phyloP scores from a whole-genome alignment of 2,113 vertebrate genomes.

The Pseudopodoces humilis region DNA sequence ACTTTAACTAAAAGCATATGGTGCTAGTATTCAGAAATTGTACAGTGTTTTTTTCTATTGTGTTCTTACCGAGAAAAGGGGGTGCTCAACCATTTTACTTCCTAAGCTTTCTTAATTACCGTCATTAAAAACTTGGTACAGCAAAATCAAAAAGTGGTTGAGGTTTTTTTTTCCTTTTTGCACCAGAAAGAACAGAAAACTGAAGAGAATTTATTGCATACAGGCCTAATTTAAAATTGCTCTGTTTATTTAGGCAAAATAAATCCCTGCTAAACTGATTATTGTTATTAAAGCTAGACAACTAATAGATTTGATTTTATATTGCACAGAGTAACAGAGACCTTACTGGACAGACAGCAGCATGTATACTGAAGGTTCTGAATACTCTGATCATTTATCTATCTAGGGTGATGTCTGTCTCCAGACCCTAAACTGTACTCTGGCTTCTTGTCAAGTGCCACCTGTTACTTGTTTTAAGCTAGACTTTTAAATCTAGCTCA shows the following conservation, averaged over 20 bases:
- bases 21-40: not conserved
- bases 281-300: not conserved
- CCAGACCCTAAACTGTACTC: not conserved
- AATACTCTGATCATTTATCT: not conserved
- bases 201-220: not conserved
- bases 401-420: not conserved
- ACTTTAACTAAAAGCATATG: constrained; percentile 57
- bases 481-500: not conserved
- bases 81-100: not conserved
- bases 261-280: not conserved
- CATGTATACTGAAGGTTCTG: not conserved
- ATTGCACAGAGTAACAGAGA: not conserved
- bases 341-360: not conserved
- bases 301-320: not conserved
- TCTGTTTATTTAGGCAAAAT: not conserved
- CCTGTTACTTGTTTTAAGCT: not conserved
- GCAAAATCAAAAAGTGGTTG: not conserved
- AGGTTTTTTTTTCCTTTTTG: not conserved
- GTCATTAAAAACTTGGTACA: not conserved
- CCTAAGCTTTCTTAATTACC: not conserved
- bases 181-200: not conserved
- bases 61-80: not conserved
- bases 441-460: not conserved
- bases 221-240: not conserved
- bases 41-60: not conserved